These are phyloP conservation scores for Lysiphlebus fabarum DNA, from an alignment of 1,140 invertebrate species.

Conservation along the genomic window DNA sequence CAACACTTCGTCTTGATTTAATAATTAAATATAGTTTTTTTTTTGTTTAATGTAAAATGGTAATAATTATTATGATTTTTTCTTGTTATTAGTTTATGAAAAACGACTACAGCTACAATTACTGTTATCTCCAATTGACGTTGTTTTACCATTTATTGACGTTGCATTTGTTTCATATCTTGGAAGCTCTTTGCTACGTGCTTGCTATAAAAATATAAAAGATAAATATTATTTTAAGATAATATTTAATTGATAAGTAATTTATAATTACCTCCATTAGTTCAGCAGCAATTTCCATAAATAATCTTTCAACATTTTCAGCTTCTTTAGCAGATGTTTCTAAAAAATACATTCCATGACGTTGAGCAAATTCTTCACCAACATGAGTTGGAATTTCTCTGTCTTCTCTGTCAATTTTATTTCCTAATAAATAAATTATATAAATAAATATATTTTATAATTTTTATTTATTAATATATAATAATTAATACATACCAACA, in stretches of 20 bases:
- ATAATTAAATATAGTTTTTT: conserved; percentile 6
- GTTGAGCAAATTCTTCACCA: conserved; percentile 92
- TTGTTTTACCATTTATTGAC: conserved; percentile 69
- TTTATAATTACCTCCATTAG: conserved; percentile 71
- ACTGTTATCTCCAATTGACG: conserved; percentile 64
- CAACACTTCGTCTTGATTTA: neutral
- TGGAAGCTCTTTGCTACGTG: conserved; percentile 71
- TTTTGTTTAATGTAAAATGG: neutral
- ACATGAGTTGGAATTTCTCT: conserved; percentile 91
- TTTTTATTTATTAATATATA: neutral
- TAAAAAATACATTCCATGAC: conserved; percentile 95
- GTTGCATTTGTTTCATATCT: conserved; percentile 70
- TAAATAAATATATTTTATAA: neutral
- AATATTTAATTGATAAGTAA: neutral
- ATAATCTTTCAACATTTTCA: conserved; percentile 94
- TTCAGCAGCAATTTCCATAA: conserved; percentile 92
- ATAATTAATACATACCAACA: conserved; percentile 65
- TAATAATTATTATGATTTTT: neutral
- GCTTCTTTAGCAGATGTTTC: conserved; percentile 98
- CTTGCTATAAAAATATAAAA: conserved; percentile 61
- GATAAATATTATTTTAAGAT: conserved; percentile 6
- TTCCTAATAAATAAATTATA: conserved; percentile 61
- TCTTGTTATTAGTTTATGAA: conserved; percentile 36
- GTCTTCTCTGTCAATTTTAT: conserved; percentile 94
- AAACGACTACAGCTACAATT: conserved; percentile 61